phyloP scores from a whole-genome alignment of 2,113 vertebrate species.

The Picathartes gymnocephalus region DNA sequence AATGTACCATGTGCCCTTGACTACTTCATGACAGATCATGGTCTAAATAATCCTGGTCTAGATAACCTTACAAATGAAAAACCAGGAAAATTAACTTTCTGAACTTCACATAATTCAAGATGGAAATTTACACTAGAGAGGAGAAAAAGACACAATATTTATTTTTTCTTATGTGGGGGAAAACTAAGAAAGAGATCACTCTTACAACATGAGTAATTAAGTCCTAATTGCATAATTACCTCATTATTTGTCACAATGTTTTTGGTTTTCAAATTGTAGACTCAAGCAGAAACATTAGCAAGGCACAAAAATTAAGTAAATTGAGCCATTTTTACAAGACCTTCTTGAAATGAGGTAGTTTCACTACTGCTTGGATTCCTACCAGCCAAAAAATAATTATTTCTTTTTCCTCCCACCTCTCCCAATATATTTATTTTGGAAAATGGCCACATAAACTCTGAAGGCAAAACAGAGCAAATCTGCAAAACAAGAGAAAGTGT shows the following conservation, averaged over 20 bases:
- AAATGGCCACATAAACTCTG: neutral
- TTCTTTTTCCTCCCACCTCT: neutral
- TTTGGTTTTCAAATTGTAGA: neutral
- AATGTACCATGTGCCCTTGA: neutral
- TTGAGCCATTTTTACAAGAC: neutral
- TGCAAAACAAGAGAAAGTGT: neutral
- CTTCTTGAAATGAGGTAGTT: neutral
- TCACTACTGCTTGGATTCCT: neutral
- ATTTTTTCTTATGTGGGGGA: neutral
- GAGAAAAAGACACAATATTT: neutral
- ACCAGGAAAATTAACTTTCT: neutral
- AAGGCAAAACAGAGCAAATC: neutral
- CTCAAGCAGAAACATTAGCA: neutral
- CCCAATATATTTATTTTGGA: neutral
- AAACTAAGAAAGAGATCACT: neutral
- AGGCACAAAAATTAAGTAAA: neutral
- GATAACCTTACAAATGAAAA: neutral
- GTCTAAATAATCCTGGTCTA: neutral
- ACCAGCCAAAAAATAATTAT: neutral
- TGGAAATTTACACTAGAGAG: neutral
- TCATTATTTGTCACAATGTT: conserved; percentile 37
- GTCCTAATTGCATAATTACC: conserved; percentile 25
- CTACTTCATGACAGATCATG: neutral
- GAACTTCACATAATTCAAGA: neutral
- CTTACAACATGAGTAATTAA: neutral